Evolutionary conservation across 2,113 vertebrate species (phyloP), one percentile per base, ranked within the genome.

Genomic region (Brachyhypopomus gauderio): DNA sequence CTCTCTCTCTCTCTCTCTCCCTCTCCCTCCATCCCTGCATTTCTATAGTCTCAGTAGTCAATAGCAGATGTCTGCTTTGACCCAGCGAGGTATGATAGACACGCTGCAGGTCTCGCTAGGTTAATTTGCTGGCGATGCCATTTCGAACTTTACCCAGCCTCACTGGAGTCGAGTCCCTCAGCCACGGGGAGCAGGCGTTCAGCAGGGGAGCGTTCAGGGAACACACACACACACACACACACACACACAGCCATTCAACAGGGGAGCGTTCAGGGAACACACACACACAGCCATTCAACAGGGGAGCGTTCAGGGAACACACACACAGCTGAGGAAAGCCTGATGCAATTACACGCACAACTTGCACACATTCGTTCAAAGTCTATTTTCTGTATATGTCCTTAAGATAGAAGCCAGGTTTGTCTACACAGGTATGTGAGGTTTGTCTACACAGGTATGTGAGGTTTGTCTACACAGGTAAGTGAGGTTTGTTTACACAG

Each of bases 311-410:
- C 14, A 27, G 64, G 67, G 45, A 58, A 78, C 1, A 64, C 55
- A 77, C 3, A 80, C 38, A 55, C 19, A 75, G 79, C 82, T 78
- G 72, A 72, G 59, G 72, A 60, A n/a, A 38, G 48, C 52, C 66
- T 71, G n/a, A 71, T 58, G 52, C 66, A 71, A 75, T 20, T 34
- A n/a, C 72, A 58, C 17, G 55, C 55, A 59, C 25, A 22, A 22
- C 34, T 59, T 58, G 72, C 72, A 75, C n/a, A 8, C 8, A 1
- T 22, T 19, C n/a, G 4, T 22, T 60, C 58, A 60, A 22, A n/a
- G 20, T 22, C 20, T 60, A 60, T 60, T 60, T 60, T 60, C 45
- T 7, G 20, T 20, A 60, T 60, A 60, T 60, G 9, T n/a, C 58
- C 63, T 27, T 27, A 64, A 27, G 25, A 64, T 64, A 27, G 23